These are phyloP conservation scores for Xyrauchen texanus DNA, from an alignment of 2,113 vertebrate species.

Conservation along the genomic window DNA sequence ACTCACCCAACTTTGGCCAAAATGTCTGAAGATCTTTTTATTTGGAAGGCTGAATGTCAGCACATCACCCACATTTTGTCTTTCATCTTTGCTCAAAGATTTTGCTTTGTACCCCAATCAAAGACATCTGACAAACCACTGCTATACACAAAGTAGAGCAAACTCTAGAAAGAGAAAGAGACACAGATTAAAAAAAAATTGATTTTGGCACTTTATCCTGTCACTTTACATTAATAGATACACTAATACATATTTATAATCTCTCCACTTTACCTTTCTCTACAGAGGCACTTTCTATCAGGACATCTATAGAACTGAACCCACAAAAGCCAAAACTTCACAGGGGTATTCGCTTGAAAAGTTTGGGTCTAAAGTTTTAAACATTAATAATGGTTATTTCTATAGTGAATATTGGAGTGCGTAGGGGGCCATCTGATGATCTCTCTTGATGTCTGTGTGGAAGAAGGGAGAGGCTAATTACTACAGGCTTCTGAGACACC, in stretches of 20 bases:
- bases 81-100: slow-evolving; percentile 3
- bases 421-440: not conserved
- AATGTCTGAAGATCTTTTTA: not conserved
- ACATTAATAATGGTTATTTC: slow-evolving; percentile 28
- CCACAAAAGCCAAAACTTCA: slow-evolving; percentile 15
- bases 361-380: not conserved
- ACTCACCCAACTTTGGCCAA: not conserved
- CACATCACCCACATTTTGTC: not conserved
- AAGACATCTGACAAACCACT: not conserved
- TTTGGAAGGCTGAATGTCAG: not conserved
- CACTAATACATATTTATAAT: slow-evolving; percentile 22
- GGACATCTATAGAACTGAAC: not conserved
- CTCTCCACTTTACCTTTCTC: not conserved
- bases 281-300: not conserved
- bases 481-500: not conserved
- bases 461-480: not conserved
- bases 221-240: not conserved
- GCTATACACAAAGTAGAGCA: not conserved
- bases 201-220: not conserved
- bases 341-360: not conserved
- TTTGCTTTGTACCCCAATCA: not conserved
- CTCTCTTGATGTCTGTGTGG: not conserved
- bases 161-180: not conserved
- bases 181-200: not conserved
- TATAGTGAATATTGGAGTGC: slow-evolving; percentile 19